Evolutionary conservation across 2,113 vertebrate genomes (phyloP).

Genomic region (Motacilla tschutschensis): DNA sequence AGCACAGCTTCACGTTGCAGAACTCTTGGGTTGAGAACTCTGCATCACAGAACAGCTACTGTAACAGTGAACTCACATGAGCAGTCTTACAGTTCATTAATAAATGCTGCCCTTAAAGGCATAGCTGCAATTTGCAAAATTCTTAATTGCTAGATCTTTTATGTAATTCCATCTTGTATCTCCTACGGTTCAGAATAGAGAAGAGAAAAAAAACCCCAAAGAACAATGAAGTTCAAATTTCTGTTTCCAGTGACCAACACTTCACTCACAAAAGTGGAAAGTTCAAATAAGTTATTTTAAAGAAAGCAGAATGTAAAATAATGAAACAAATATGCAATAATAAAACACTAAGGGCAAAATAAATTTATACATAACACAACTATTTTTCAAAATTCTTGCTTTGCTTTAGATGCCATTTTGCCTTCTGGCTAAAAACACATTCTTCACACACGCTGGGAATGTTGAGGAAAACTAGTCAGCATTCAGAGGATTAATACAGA

Average conservation of each 20-base stretch:
- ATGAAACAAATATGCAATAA: conserved; percentile 68
- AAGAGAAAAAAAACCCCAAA: background rate
- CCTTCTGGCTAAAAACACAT: conserved; percentile 81
- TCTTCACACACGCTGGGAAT: conserved; percentile 81
- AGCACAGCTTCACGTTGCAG: background rate
- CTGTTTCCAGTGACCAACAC: conserved; percentile 36
- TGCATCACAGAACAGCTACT: background rate
- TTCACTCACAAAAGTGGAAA: conserved; percentile 28
- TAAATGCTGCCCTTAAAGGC: background rate
- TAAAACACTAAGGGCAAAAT: conserved; percentile 76
- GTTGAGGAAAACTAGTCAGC: conserved; percentile 75
- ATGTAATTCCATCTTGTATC: background rate
- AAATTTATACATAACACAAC: conserved; percentile 80
- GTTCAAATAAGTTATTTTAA: conserved; percentile 52
- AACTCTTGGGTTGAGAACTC: background rate
- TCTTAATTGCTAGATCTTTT: background rate
- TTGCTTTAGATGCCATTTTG: conserved; percentile 76
- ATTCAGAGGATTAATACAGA: conserved; percentile 80
- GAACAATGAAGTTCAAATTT: conserved; percentile 6
- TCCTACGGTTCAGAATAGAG: background rate
- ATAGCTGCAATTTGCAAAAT: background rate
- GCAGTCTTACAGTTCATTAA: background rate
- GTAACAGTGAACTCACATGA: background rate
- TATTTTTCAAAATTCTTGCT: conserved; percentile 82
- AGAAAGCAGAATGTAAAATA: conserved; percentile 61